Evolutionary conservation across 2,797 vertebrate genomes (phyloP).

Genomic region (Brachymystax lenok): DNA sequence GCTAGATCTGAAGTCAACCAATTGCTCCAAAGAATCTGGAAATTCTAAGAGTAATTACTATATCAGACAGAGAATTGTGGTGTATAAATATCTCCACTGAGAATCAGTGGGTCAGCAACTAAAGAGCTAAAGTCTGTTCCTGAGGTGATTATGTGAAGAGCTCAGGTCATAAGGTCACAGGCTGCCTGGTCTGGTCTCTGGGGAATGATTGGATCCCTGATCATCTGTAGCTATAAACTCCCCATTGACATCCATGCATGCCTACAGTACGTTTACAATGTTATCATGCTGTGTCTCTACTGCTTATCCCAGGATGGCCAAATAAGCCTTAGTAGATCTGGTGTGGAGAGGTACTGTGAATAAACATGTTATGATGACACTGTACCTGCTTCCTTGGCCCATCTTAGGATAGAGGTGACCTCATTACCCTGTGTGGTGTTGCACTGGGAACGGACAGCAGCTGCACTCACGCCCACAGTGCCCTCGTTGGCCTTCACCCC

Average conservation of each 20-base stretch:
- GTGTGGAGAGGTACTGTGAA: not conserved
- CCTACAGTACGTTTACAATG: not conserved
- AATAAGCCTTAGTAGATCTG: not conserved
- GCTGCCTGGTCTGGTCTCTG: too few species aligned
- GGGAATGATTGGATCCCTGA: too few species aligned
- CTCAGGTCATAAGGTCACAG: too few species aligned
- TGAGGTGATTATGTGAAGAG: too few species aligned
- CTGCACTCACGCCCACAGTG: conserved; percentile 89
- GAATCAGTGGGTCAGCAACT: too few species aligned
- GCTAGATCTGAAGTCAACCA: not conserved
- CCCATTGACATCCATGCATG: too few species aligned
- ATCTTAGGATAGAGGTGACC: conserved; percentile 93
- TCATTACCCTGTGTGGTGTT: conserved; percentile 92
- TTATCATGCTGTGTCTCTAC: conserved; percentile 23
- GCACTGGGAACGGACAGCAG: conserved; percentile 84
- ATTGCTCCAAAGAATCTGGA: not conserved
- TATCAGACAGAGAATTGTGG: too few species aligned
- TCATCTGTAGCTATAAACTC: too few species aligned
- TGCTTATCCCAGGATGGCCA: not conserved
- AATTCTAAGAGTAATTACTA: too few species aligned
- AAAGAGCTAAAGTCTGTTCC: too few species aligned
- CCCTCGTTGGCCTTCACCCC: conserved; percentile 96
- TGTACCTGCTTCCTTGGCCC: conserved; percentile 91
- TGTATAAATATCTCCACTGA: too few species aligned
- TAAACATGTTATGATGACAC: not conserved